phyloP scores from a whole-genome alignment of 1,140 invertebrate species.

The Ostrea denselamellosa region DNA sequence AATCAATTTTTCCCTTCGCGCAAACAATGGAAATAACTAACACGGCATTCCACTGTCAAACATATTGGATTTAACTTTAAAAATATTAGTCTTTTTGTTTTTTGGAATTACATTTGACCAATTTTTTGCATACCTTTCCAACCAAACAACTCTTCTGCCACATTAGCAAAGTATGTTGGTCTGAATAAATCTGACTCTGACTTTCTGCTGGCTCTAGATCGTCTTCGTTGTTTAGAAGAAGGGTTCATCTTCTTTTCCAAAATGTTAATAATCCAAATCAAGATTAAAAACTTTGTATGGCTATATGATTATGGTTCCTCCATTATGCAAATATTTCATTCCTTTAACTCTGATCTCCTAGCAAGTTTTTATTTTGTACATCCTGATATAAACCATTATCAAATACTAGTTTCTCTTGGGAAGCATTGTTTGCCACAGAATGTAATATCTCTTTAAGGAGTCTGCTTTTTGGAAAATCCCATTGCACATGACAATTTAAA shows the following conservation, averaged over 20 bases:
- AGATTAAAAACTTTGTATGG: not conserved
- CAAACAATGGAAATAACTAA: not conserved
- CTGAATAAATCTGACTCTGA: constrained; percentile 54
- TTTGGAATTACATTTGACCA: too few relatives aligned
- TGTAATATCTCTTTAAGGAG: not conserved
- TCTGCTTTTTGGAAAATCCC: not conserved
- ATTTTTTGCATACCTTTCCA: constrained; percentile 43
- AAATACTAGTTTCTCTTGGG: constrained; percentile 1
- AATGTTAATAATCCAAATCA: not conserved
- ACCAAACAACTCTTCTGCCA: constrained; percentile 49
- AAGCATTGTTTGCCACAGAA: not conserved
- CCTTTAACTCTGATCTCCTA: not conserved
- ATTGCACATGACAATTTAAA: not conserved
- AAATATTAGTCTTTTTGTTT: not conserved
- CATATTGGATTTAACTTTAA: too few relatives aligned
- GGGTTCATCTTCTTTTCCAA: constrained; percentile 18
- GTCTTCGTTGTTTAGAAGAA: constrained; percentile 29
- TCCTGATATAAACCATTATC: constrained; percentile 9
- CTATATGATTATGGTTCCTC: not conserved
- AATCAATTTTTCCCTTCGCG: constrained; percentile 36
- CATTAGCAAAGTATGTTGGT: constrained; percentile 49
- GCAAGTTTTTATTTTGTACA: not conserved
- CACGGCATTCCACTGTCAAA: not conserved
- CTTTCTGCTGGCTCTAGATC: constrained; percentile 45
- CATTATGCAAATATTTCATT: not conserved